phyloP scores from a whole-genome alignment of 2,888 invertebrate genomes.

The Aromia moschata region DNA sequence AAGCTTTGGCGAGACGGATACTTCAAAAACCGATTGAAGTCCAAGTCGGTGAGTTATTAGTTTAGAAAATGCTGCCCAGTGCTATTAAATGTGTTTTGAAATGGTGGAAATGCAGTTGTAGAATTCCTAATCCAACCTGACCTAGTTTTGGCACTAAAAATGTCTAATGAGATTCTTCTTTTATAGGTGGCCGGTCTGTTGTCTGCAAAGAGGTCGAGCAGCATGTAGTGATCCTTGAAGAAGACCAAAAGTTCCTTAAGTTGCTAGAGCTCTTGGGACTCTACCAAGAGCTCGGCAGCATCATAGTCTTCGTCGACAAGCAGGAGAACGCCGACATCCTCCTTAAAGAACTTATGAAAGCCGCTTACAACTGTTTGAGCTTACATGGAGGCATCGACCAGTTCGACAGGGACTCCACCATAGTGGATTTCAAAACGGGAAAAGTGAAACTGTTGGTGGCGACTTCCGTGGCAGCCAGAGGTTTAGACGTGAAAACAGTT shows the following conservation, averaged over 20 bases:
- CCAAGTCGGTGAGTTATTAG: slow-evolving; percentile 70
- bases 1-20: slow-evolving; percentile 93
- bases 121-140: too few relatives aligned
- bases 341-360: slow-evolving; percentile 93
- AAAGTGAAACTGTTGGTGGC: slow-evolving; percentile 93
- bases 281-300: slow-evolving; percentile 91
- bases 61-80: neutral
- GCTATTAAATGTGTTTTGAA: too few relatives aligned
- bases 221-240: slow-evolving; percentile 91
- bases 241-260: slow-evolving; percentile 97
- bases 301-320: slow-evolving; percentile 97
- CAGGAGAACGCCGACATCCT: slow-evolving; percentile 96
- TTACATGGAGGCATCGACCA: slow-evolving; percentile 99
- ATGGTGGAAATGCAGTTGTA: too few relatives aligned
- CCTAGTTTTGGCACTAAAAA: too few relatives aligned
- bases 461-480: slow-evolving; percentile 97
- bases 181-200: slow-evolving; percentile 79
- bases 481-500: slow-evolving; percentile 98
- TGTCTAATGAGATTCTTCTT: too few relatives aligned
- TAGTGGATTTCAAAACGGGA: slow-evolving; percentile 92
- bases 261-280: slow-evolving; percentile 95
- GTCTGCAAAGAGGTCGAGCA: slow-evolving; percentile 99
- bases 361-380: slow-evolving; percentile 96
- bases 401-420: slow-evolving; percentile 97
- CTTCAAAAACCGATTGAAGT: slow-evolving; percentile 96